phyloP scores from a whole-genome alignment of 2,797 vertebrate species.

The Sebastes matsubarae region DNA sequence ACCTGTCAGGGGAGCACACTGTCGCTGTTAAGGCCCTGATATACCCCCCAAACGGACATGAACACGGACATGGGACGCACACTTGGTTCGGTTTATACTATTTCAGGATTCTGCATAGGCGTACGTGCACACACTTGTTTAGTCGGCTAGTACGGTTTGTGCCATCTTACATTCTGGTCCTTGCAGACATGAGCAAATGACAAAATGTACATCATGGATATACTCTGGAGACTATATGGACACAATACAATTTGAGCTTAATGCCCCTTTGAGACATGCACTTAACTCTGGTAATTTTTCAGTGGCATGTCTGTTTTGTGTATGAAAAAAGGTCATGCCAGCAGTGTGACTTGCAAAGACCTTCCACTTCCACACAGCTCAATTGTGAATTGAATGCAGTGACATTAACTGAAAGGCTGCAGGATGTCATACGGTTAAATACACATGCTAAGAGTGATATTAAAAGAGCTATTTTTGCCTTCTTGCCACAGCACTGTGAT shows the following conservation, averaged over 20 bases:
- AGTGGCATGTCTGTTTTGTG: neutral
- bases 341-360: neutral
- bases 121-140: neutral
- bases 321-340: neutral
- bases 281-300: too few relatives aligned
- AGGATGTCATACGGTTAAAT: neutral
- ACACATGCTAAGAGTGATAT: neutral
- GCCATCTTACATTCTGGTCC: neutral
- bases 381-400: neutral
- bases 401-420: neutral
- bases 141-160: neutral
- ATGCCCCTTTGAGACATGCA: neutral
- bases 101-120: neutral
- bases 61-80: neutral
- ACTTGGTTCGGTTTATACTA: neutral
- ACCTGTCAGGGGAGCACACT: conserved; percentile 11
- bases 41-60: neutral
- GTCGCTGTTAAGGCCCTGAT: conserved; percentile 1
- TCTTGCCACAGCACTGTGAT: neutral
- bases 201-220: neutral
- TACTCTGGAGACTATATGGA: neutral
- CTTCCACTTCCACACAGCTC: conserved; percentile 1
- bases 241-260: neutral
- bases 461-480: neutral
- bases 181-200: neutral